Evolutionary conservation across 2,797 vertebrate species (phyloP), one percentile per base, ranked within the genome.

Genomic region (Lerista edwardsae): DNA sequence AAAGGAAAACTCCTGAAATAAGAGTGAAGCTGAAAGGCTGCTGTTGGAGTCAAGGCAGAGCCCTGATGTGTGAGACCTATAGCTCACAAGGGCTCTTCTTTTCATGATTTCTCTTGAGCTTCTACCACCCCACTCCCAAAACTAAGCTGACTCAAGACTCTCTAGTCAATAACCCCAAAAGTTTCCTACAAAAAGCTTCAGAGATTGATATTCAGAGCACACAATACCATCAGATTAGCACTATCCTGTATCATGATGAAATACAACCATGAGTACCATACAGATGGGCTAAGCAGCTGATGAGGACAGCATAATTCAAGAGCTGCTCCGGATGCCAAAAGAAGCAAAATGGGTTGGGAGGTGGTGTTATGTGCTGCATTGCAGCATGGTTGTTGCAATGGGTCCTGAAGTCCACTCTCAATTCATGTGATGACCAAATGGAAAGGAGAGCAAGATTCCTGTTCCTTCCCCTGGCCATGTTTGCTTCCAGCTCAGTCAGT

Each of bases 71-170:
- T 7, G 41, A 17, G 73, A 31, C 51, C 27, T 47, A 34, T 23
- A 12, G 74, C 27, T 75, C 34, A 73, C 39, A 47, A 31, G 61
- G 1, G 19, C 62, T 75, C 0, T 55, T 0, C 15, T 64, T 88
- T 87, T 59, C 17, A 72, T 25, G n/a, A 61, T 81, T 67, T 65
- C n/a, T 23, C 2, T 62, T 47, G 29, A 2, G 1, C n/a, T 19
- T 1, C 29, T 36, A 15, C 5, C 0, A 1, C 8, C 2, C 1
- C 41, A 0, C 11, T 61, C 1, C 10, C 9, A 19, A 41, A 75
- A 29, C 0, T 1, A 34, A 14, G n/a, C n/a, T 25, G 3, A 51
- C 69, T 80, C 1, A 27, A 0, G 9, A 6, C 25, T 79, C 36
- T 44, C 2, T 77, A 23, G 27, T n/a, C 61, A 41, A 17, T 2